phyloP scores from a whole-genome alignment of 2,888 invertebrate species.

The Reticulitermes lucifugus region DNA sequence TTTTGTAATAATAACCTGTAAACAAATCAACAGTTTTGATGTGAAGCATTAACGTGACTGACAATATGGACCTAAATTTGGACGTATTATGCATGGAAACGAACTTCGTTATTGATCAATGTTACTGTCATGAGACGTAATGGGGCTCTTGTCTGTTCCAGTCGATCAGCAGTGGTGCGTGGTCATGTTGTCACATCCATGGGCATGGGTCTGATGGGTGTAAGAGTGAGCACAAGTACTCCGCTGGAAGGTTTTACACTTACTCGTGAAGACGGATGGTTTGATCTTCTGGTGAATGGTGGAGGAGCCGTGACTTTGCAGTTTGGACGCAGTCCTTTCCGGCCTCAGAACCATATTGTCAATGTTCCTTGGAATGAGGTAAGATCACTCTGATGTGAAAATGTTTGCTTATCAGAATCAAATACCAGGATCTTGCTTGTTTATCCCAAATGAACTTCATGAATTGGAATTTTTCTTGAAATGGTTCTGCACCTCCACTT shows the following conservation, averaged over 20 bases:
- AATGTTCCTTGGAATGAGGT: conserved; percentile 98
- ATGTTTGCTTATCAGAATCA: too few species aligned
- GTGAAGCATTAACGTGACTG: too few species aligned
- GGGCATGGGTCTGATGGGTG: conserved; percentile 94
- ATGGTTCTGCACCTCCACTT: too few species aligned
- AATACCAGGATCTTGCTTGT: too few species aligned
- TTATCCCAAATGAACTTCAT: too few species aligned
- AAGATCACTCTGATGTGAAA: conserved; percentile 41
- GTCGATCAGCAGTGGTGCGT: conserved; percentile 96
- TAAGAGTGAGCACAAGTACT: conserved; percentile 93
- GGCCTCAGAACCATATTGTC: conserved; percentile 87
- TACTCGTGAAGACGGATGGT: conserved; percentile 94
- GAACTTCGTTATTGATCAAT: too few species aligned
- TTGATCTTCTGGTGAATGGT: conserved; percentile 99
- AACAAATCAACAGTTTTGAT: too few species aligned
- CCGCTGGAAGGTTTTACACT: conserved; percentile 97
- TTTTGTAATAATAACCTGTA: too few species aligned
- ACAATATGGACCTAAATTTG: too few species aligned
- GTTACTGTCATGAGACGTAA: too few species aligned
- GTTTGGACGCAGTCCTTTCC: conserved; percentile 92
- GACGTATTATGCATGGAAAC: too few species aligned
- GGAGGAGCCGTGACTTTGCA: conserved; percentile 96
- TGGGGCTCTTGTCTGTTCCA: conserved; percentile 63
- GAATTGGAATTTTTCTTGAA: too few species aligned
- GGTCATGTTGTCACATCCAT: conserved; percentile 93